These are phyloP conservation scores for Mesocentrotus franciscanus DNA, from an alignment of 53 echinoderm and acorn worm genomes.

Conservation along the genomic window DNA sequence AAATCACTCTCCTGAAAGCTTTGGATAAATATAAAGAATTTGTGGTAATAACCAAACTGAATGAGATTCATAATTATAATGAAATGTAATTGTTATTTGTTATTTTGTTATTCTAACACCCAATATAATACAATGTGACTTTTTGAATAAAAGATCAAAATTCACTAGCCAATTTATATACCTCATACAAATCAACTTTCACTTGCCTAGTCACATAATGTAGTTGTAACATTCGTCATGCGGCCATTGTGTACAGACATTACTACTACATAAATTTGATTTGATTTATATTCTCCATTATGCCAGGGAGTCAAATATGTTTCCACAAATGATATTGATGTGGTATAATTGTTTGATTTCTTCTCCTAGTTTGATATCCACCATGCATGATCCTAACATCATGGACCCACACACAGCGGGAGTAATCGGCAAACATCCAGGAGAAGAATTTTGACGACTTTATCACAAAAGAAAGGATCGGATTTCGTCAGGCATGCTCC, in stretches of 20 bases:
- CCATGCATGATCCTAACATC: background rate
- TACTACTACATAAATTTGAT: conserved; percentile 38
- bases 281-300: conserved; percentile 26
- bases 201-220: background rate
- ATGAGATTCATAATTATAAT: no score
- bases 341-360: conserved; percentile 30
- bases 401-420: conserved; percentile 5
- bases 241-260: background rate
- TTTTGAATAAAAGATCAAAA: no score
- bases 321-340: conserved; percentile 41
- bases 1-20: no score
- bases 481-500: conserved; percentile 6
- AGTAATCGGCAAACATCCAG: background rate
- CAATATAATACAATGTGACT: no score
- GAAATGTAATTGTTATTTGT: no score
- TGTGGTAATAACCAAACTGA: no score
- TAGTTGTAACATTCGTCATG: background rate
- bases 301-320: conserved; percentile 39
- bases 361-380: background rate
- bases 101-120: no score
- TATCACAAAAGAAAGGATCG: conserved; percentile 5
- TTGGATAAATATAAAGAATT: no score
- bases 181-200: background rate
- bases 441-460: background rate
- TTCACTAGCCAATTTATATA: no score